Percentiles rank a stretch among this genome's conserved stretches.
phyloP scores from a whole-genome alignment of 2,113 vertebrate species.

The Phoxinus phoxinus region DNA sequence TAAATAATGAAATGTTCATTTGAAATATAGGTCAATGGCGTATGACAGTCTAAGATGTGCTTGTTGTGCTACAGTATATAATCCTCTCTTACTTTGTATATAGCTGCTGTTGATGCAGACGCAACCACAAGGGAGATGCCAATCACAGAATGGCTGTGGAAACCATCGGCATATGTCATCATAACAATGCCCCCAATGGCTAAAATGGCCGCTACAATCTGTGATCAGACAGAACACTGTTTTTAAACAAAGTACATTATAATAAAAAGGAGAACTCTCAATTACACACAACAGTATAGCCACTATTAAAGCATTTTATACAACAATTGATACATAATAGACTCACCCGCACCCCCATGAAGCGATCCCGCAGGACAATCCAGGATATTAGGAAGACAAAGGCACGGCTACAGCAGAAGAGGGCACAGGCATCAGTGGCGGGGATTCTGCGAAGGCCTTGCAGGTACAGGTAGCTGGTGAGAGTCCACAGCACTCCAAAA shows the following conservation, averaged over 20 bases:
- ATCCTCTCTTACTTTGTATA: conserved; percentile 81
- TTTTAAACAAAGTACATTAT: background rate
- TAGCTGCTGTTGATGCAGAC: conserved; percentile 84
- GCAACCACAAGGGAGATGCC: conserved; percentile 86
- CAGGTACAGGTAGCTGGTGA: conserved; percentile 89
- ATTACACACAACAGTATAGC: background rate
- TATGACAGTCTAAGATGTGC: background rate
- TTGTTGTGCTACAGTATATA: background rate
- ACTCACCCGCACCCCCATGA: conserved; percentile 77
- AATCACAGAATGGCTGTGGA: conserved; percentile 86
- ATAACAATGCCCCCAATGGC: conserved; percentile 88
- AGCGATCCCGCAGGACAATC: conserved; percentile 88
- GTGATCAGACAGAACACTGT: conserved; percentile 22
- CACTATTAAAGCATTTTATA: background rate
- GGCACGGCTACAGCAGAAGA: conserved; percentile 90
- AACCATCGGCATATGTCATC: conserved; percentile 87
- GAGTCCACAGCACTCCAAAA: conserved; percentile 86
- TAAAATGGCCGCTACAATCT: conserved; percentile 88
- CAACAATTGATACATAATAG: background rate
- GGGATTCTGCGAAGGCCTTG: conserved; percentile 88
- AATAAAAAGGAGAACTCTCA: background rate
- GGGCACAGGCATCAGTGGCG: conserved; percentile 83
- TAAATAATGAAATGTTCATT: background rate
- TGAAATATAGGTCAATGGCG: background rate
- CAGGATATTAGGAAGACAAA: conserved; percentile 90